Evolutionary conservation across 2,797 vertebrate genomes (phyloP).

Genomic region (Valencia hispanica): DNA sequence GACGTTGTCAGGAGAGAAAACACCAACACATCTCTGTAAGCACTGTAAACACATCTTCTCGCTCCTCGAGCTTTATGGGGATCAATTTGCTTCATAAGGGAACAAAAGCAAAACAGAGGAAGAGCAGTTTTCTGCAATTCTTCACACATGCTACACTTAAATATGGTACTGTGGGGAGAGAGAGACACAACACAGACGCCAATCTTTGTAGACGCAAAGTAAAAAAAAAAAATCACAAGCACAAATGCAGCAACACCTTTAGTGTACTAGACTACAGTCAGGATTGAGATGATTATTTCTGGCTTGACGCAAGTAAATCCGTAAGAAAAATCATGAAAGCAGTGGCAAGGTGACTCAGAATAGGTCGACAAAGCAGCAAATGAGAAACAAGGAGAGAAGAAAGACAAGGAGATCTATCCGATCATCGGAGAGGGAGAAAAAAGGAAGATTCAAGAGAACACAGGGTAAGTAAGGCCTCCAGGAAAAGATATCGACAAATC

Average conservation of each 20-base stretch:
- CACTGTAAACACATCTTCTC: constrained; percentile 30
- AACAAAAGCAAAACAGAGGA: constrained; percentile 41
- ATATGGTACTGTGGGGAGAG: constrained; percentile 1
- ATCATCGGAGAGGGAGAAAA: constrained; percentile 24
- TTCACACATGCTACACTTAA: constrained; percentile 28
- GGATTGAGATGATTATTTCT: constrained; percentile 22
- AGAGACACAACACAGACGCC: constrained; percentile 17
- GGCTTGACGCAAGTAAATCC: constrained; percentile 37
- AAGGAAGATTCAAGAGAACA: constrained; percentile 35
- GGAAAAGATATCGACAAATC: constrained; percentile 57
- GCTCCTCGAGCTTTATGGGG: constrained; percentile 41
- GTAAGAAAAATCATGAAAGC: constrained; percentile 9
- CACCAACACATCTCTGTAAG: constrained; percentile 47
- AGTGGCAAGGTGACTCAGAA: constrained; percentile 9
- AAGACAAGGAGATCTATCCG: constrained; percentile 15
- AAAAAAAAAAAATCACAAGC: constrained; percentile 2
- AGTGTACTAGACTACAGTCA: background rate
- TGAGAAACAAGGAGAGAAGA: constrained; percentile 10
- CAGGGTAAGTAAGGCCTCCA: constrained; percentile 44
- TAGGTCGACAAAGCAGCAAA: background rate
- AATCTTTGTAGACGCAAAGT: constrained; percentile 13
- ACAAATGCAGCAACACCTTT: background rate
- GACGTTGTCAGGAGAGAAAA: constrained; percentile 36
- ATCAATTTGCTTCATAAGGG: constrained; percentile 45
- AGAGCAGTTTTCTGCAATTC: constrained; percentile 21